These are phyloP conservation scores for Machaerirhynchus nigripectus DNA, from an alignment of 2,113 vertebrate species.

Conservation along the genomic window DNA sequence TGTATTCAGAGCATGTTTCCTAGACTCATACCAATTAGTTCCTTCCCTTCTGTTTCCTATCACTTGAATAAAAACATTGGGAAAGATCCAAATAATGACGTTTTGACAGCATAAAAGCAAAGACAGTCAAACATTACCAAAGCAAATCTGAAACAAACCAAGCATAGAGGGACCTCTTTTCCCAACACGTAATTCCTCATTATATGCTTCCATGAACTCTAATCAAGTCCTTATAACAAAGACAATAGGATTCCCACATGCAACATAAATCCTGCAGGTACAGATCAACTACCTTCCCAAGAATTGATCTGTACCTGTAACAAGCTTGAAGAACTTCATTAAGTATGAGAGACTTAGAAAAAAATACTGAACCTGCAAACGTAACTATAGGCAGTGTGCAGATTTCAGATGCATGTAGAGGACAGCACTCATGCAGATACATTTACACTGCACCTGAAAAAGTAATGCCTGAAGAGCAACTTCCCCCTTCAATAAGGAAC, in stretches of 20 bases:
- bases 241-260: not conserved
- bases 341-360: not conserved
- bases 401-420: not conserved
- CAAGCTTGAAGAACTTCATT: not conserved
- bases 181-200: not conserved
- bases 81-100: slow-evolving; percentile 47
- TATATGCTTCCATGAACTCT: not conserved
- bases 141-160: not conserved
- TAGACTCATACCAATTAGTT: slow-evolving; percentile 43
- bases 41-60: slow-evolving; percentile 52
- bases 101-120: slow-evolving; percentile 29
- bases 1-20: slow-evolving; percentile 27
- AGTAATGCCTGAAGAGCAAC: not conserved
- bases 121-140: not conserved
- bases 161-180: not conserved
- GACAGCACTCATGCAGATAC: rapidly evolving
- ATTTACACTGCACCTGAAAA: not conserved
- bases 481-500: not conserved
- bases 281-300: not conserved
- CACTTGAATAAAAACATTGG: slow-evolving; percentile 41
- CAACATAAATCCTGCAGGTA: not conserved
- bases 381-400: not conserved
- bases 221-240: not conserved
- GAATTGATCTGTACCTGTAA: not conserved
- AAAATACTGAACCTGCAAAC: not conserved